Evolutionary conservation across 2,888 invertebrate genomes (phyloP).

Genomic region (Mimas tiliae): DNA sequence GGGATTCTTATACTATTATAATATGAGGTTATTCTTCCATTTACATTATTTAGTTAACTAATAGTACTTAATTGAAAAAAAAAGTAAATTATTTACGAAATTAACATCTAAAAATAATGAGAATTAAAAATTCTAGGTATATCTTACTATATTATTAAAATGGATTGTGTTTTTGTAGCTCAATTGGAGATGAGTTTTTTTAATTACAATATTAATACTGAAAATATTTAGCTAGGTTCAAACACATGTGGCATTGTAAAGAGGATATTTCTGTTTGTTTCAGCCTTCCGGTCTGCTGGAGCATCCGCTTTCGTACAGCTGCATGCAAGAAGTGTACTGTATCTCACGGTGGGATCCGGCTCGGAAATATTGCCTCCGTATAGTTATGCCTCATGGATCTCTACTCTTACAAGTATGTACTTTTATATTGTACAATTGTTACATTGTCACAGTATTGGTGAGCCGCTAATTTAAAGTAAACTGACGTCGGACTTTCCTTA

Average conservation of each 20-base stretch:
- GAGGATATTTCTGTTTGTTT: constrained; percentile 50
- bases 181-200: background rate
- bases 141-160: too few relatives aligned
- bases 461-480: background rate
- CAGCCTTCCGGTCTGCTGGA: constrained; percentile 88
- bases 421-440: constrained; percentile 13
- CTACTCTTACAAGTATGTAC: constrained; percentile 87
- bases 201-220: background rate
- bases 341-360: constrained; percentile 91
- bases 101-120: too few relatives aligned
- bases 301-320: constrained; percentile 87
- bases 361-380: constrained; percentile 91
- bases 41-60: too few relatives aligned
- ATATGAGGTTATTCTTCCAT: too few relatives aligned
- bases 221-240: background rate
- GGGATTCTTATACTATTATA: too few relatives aligned
- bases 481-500: background rate
- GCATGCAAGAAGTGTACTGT: constrained; percentile 91
- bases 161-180: background rate
- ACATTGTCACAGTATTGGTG: background rate
- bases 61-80: too few relatives aligned
- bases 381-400: constrained; percentile 90
- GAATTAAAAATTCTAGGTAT: too few relatives aligned
- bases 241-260: constrained; percentile 17
- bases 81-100: too few relatives aligned